phyloP scores from a whole-genome alignment of 2,888 invertebrate species.

The Cantharis lateralis region DNA sequence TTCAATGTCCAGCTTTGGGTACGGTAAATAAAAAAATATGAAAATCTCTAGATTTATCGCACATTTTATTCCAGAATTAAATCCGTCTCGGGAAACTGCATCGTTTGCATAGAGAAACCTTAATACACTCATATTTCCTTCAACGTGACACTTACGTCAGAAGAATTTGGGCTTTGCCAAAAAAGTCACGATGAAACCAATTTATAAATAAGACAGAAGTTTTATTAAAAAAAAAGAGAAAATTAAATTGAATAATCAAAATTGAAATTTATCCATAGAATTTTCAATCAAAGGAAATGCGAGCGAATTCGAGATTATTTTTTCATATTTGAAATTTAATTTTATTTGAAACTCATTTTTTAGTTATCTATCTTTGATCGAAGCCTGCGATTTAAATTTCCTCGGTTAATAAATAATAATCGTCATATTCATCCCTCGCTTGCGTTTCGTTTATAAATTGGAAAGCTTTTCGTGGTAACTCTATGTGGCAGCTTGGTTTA shows the following conservation, averaged over 20 bases:
- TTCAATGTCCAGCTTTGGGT: slow-evolving; percentile 11
- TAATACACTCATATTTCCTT: neutral
- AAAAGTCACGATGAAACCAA: neutral
- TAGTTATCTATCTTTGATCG: neutral
- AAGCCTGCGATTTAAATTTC: slow-evolving; percentile 4
- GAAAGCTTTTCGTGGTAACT: slow-evolving; percentile 6
- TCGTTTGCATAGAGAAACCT: neutral
- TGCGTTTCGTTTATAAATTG: slow-evolving; percentile 8
- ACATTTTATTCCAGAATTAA: neutral
- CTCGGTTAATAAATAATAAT: slow-evolving; percentile 26
- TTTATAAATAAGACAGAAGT: neutral
- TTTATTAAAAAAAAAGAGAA: neutral
- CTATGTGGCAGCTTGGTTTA: slow-evolving; percentile 3
- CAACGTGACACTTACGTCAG: neutral
- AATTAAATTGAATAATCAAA: neutral
- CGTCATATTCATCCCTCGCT: slow-evolving; percentile 6
- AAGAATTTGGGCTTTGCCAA: neutral
- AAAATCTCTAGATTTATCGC: neutral
- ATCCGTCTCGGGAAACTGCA: neutral
- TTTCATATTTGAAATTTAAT: neutral
- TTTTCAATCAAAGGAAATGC: neutral
- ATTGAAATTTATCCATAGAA: neutral
- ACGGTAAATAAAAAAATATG: slow-evolving; percentile 2
- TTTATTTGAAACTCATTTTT: neutral
- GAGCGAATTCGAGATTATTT: neutral